These are phyloP conservation scores for Spinus pinus DNA, from an alignment of 2,797 vertebrate genomes.

Conservation along the genomic window DNA sequence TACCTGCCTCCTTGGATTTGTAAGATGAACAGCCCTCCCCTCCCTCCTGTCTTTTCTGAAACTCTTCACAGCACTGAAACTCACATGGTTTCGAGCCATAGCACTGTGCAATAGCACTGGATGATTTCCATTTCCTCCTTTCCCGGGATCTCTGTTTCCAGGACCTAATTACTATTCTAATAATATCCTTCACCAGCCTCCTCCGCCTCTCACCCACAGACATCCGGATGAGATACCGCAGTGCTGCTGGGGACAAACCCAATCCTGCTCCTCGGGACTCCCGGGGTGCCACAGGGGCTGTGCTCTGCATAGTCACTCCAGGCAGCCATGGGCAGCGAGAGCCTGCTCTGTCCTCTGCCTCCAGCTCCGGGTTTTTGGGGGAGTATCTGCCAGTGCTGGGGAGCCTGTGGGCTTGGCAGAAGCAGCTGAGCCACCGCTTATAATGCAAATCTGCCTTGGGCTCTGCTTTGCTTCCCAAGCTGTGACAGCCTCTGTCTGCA, in stretches of 20 bases:
- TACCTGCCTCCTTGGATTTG: background rate
- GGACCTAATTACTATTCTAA: constrained; percentile 44
- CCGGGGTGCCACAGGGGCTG: background rate
- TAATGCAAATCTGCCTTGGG: background rate
- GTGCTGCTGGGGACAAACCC: background rate
- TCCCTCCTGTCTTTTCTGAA: background rate
- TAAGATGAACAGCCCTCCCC: background rate
- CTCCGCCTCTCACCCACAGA: background rate
- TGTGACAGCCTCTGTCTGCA: background rate
- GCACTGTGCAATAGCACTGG: background rate
- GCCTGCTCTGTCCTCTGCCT: background rate
- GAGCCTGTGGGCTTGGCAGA: background rate
- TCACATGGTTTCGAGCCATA: background rate
- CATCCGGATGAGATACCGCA: background rate
- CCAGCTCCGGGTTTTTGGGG: rapidly evolving
- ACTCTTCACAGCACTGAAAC: background rate
- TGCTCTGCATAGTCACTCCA: background rate
- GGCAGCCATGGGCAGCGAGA: rapidly evolving
- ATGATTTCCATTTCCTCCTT: background rate
- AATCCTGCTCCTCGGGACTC: background rate
- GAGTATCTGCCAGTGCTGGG: background rate
- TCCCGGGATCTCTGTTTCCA: background rate
- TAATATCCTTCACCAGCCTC: constrained; percentile 6
- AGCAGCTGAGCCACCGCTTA: background rate
- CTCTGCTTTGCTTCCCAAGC: background rate